phyloP scores from a whole-genome alignment of 1,140 invertebrate species.

The Pogonus chalceus region DNA sequence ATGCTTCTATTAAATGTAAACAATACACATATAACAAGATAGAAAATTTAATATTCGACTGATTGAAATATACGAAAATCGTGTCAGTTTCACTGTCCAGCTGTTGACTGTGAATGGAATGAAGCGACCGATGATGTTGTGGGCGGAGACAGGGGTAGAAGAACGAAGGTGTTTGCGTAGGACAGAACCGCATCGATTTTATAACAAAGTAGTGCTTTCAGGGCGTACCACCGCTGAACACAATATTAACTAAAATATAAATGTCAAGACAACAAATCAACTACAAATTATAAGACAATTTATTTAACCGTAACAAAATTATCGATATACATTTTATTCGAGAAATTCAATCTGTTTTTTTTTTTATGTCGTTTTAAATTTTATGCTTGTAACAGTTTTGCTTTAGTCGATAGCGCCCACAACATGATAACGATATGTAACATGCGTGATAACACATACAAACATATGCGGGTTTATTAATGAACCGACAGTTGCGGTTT shows the following conservation, averaged over 20 bases:
- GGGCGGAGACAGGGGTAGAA: background rate
- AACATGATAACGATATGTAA: conserved; percentile 2
- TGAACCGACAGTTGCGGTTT: background rate
- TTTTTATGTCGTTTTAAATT: background rate
- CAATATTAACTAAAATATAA: background rate
- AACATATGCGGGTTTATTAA: conserved; percentile 3
- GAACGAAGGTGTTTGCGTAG: conserved; percentile 2
- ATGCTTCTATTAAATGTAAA: background rate
- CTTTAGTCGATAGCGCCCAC: background rate
- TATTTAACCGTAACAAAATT: too few species aligned
- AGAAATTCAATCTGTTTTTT: background rate
- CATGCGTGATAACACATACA: background rate
- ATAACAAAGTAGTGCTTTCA: background rate
- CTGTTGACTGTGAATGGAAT: background rate
- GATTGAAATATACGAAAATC: background rate
- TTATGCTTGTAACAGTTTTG: background rate
- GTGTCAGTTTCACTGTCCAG: background rate
- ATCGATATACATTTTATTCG: too few species aligned
- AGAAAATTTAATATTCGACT: background rate
- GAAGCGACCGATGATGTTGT: background rate
- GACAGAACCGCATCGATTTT: background rate
- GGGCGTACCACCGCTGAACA: background rate
- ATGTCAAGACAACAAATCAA: background rate
- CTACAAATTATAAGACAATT: too few species aligned
- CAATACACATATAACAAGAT: background rate